A percentile compares a stretch with the other conserved stretches of the same genome.
These are phyloP conservation scores for Tor tambroides DNA, from an alignment of 2,113 vertebrate genomes.

Conservation along the genomic window DNA sequence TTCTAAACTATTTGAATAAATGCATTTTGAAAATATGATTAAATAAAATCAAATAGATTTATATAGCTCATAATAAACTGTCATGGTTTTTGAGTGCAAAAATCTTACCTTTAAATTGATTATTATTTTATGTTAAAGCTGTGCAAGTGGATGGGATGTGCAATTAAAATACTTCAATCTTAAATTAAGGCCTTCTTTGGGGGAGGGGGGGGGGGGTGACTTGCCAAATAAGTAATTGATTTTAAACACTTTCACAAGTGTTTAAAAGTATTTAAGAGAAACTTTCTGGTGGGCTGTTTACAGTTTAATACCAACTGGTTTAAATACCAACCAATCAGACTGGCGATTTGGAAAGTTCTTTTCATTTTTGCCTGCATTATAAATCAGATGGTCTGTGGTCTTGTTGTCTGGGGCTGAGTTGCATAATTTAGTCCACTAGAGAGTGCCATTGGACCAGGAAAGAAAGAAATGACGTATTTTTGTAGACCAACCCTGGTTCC, in stretches of 20 bases:
- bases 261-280: background rate
- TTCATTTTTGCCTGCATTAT: background rate
- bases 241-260: no score
- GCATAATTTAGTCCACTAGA: background rate
- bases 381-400: background rate
- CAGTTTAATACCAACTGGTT: background rate
- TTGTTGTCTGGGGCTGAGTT: background rate
- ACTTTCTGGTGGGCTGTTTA: background rate
- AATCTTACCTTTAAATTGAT: no score
- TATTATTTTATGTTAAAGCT: background rate
- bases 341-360: background rate
- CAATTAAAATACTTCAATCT: no score
- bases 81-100: no score
- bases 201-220: no score
- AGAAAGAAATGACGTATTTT: background rate
- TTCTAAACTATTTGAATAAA: background rate
- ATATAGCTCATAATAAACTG: no score
- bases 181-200: no score
- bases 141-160: background rate
- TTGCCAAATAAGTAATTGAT: background rate
- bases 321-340: background rate
- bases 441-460: background rate
- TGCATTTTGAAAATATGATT: background rate
- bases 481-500: background rate
- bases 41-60: background rate